Evolutionary conservation across 2,888 invertebrate species (phyloP).

Genomic region (Mechanitis messenoides): DNA sequence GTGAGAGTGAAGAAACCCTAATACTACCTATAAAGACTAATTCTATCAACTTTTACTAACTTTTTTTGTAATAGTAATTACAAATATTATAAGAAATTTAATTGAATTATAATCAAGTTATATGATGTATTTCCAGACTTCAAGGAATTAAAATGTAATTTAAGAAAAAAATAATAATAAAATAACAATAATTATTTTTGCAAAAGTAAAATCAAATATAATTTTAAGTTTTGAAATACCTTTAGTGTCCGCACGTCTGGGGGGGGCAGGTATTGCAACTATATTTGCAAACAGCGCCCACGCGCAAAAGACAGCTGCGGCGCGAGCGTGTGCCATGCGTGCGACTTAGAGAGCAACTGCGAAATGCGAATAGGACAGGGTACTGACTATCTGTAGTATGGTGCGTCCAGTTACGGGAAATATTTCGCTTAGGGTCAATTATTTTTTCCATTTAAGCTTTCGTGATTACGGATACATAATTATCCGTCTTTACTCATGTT

Average conservation of each 20-base stretch:
- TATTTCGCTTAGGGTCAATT: neutral
- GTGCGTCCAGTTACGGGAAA: neutral
- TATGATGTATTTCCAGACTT: too few relatives aligned
- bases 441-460: too few relatives aligned
- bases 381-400: neutral
- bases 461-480: too few relatives aligned
- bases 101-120: neutral
- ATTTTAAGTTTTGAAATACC: slow-evolving; percentile 37
- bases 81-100: neutral
- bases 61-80: neutral
- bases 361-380: neutral
- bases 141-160: too few relatives aligned
- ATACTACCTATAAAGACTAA: too few relatives aligned
- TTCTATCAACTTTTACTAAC: too few relatives aligned
- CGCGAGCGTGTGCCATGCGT: slow-evolving; percentile 58
- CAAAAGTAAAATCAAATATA: too few relatives aligned
- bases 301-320: slow-evolving; percentile 45
- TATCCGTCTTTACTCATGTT: too few relatives aligned
- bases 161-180: too few relatives aligned
- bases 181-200: too few relatives aligned
- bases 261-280: slow-evolving; percentile 47
- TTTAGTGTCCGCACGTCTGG: slow-evolving; percentile 47
- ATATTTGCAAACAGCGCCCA: slow-evolving; percentile 50
- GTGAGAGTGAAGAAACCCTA: too few relatives aligned
- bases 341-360: slow-evolving; percentile 37